phyloP scores from a whole-genome alignment of 2,113 vertebrate genomes.

The Alexandromys fortis region DNA sequence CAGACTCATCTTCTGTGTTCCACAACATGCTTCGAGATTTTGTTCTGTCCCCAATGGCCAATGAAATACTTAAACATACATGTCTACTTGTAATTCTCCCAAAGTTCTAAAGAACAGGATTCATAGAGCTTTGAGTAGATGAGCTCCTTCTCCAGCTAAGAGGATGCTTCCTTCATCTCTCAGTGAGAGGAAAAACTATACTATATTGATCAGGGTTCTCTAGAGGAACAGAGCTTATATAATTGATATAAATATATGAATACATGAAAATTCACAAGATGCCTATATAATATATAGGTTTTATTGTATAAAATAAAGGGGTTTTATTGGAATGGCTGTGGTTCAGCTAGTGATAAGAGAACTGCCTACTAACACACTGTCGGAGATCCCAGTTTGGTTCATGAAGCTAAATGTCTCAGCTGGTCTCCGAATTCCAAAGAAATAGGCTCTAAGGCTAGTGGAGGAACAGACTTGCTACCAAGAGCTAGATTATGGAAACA shows the following conservation, averaged over 20 bases:
- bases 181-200: neutral
- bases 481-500: neutral
- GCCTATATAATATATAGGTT: too few relatives aligned
- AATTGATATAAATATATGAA: neutral
- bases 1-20: neutral
- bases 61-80: neutral
- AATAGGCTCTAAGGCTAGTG: neutral
- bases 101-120: neutral
- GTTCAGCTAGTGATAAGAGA: neutral
- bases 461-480: neutral
- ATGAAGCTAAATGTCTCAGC: neutral
- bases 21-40: neutral
- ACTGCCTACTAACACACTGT: neutral
- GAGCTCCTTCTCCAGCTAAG: neutral
- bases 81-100: too few relatives aligned
- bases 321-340: neutral
- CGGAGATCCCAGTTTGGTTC: neutral
- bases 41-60: neutral
- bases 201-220: neutral
- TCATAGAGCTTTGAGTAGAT: neutral
- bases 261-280: too few relatives aligned
- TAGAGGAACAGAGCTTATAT: neutral
- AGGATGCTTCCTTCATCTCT: neutral
- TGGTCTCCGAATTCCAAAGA: neutral
- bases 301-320: too few relatives aligned